Percentiles rank a stretch among this genome's conserved stretches.
Conservation (phyloP, 2,888 invertebrate genomes). For the Rhodophaea formosa region DNA sequence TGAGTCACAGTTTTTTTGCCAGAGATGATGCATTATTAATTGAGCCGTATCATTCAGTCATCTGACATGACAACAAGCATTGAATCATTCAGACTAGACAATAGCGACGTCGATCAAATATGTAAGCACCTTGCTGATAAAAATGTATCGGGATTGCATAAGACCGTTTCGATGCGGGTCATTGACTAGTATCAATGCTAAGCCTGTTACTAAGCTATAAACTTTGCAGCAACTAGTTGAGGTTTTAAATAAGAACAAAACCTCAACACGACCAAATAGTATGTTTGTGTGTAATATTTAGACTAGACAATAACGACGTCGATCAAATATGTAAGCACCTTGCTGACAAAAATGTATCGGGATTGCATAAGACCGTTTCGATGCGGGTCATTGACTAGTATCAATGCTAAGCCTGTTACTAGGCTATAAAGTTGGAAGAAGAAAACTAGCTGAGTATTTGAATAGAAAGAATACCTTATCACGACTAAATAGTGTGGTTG, state of each 20-base stretch:
- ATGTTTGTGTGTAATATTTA: no score
- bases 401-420: background rate
- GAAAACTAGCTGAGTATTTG: background rate
- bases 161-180: background rate
- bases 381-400: conserved; percentile 1
- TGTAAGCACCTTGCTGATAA: conserved; percentile 3
- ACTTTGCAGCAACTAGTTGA: background rate
- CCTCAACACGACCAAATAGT: no score
- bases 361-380: background rate
- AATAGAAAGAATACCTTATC: no score
- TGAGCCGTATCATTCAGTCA: background rate
- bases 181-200: background rate
- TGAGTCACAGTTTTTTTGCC: conserved; percentile 1
- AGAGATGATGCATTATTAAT: conserved; percentile 13
- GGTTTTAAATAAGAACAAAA: background rate
- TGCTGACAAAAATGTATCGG: background rate
- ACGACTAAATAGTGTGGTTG: no score
- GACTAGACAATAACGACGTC: background rate
- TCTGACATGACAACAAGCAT: conserved; percentile 2
- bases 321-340: conserved; percentile 4
- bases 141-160: background rate
- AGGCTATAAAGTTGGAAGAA: background rate
- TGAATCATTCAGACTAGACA: conserved; percentile 8
- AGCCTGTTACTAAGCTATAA: background rate
- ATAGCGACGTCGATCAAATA: conserved; percentile 4